Conservation (phyloP, 2,888 invertebrate genomes). For the Drosophila emarginata region DNA sequence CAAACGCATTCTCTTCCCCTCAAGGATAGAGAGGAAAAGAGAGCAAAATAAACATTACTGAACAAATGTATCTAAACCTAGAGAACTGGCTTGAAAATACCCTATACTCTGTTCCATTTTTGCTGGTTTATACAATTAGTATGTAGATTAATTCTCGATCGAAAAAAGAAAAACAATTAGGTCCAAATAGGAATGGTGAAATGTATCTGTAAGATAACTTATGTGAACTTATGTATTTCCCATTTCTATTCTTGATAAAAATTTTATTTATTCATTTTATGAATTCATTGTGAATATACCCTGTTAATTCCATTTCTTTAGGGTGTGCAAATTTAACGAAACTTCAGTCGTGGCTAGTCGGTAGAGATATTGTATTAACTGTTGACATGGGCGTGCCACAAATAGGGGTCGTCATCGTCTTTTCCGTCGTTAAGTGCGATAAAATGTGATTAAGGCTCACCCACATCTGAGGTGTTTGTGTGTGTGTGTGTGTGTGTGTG, state of each 20-base stretch:
- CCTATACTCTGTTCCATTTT: not conserved
- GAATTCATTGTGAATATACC: constrained; percentile 29
- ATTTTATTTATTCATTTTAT: constrained; percentile 15
- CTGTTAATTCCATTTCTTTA: constrained; percentile 24
- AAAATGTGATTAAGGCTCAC: constrained; percentile 74
- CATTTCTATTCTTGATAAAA: too few species aligned
- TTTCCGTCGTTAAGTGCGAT: constrained; percentile 34
- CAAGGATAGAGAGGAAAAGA: constrained; percentile 38
- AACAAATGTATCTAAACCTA: constrained; percentile 50
- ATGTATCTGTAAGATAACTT: too few species aligned
- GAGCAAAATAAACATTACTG: constrained; percentile 61
- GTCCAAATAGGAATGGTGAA: too few species aligned
- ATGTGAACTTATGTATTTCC: too few species aligned
- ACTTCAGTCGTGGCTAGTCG: constrained; percentile 15
- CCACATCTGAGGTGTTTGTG: constrained; percentile 59
- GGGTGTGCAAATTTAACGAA: constrained; percentile 44
- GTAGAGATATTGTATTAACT: constrained; percentile 17
- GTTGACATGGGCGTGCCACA: constrained; percentile 20
- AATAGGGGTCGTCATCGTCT: constrained; percentile 2
- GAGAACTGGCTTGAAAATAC: constrained; percentile 57
- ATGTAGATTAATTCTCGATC: too few species aligned
- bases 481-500: constrained; percentile 61
- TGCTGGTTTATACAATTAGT: too few species aligned
- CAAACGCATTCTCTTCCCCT: not conserved
- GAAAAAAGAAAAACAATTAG: too few species aligned